Percentiles rank a stretch among this genome's conserved stretches.
Conservation (phyloP, 2,113 vertebrate genomes). For the Amblyopsis rosae region DNA sequence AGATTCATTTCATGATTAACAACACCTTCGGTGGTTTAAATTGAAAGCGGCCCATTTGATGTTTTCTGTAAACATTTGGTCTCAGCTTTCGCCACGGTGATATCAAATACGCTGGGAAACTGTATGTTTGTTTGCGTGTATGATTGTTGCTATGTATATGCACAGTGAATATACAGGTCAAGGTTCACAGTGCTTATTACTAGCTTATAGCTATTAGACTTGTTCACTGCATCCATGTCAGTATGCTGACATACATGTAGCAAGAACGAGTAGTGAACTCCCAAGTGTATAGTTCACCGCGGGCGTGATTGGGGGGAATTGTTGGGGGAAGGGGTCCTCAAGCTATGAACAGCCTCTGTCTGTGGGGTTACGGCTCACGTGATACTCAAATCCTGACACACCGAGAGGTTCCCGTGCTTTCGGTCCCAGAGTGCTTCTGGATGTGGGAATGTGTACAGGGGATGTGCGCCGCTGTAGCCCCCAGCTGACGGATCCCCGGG, state of each 20-base stretch:
- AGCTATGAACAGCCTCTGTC: no score
- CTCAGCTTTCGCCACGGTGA: constrained; percentile 39
- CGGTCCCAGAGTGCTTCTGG: constrained; percentile 5
- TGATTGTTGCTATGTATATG: constrained; percentile 16
- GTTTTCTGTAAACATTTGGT: constrained; percentile 34
- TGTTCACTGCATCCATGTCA: no score
- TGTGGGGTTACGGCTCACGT: no score
- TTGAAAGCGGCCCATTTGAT: constrained; percentile 10
- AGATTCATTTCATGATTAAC: constrained; percentile 19
- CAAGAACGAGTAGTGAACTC: no score
- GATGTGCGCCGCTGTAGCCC: constrained; percentile 25
- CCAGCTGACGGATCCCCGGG: constrained; percentile 51
- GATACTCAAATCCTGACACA: constrained; percentile 23
- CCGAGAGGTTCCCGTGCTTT: constrained; percentile 30
- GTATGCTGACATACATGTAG: no score
- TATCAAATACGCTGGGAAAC: constrained; percentile 31
- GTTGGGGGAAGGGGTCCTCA: no score
- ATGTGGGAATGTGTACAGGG: constrained; percentile 39
- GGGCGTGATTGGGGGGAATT: no score
- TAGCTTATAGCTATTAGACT: no score
- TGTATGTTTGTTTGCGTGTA: constrained; percentile 8
- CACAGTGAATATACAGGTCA: not conserved
- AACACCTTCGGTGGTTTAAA: constrained; percentile 37
- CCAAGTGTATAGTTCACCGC: no score
- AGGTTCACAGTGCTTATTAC: no score